Evolutionary conservation across 2,888 invertebrate genomes (phyloP).

Genomic region (Lucinisca nassula): DNA sequence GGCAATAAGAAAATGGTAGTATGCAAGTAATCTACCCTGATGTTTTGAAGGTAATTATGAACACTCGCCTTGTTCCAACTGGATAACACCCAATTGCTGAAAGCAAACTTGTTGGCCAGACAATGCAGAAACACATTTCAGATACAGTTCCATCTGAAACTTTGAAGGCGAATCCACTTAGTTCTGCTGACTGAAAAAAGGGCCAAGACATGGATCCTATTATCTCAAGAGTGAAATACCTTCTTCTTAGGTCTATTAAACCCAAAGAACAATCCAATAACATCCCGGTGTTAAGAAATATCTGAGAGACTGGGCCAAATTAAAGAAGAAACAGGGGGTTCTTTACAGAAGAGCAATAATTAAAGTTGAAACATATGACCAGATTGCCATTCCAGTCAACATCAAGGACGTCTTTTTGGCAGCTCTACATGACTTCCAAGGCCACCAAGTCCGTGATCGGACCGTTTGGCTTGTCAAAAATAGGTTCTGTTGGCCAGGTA

Average conservation of each 20-base stretch:
- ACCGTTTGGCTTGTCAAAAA: not conserved
- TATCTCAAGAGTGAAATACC: not conserved
- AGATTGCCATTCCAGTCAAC: not conserved
- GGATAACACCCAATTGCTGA: not conserved
- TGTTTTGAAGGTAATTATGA: not conserved
- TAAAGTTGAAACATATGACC: not conserved
- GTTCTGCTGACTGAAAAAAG: not conserved
- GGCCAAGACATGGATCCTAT: not conserved
- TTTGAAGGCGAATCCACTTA: not conserved
- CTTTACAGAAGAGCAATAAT: not conserved
- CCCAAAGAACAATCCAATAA: not conserved
- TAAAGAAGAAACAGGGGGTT: not conserved
- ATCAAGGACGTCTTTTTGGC: not conserved
- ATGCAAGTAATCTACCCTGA: not conserved
- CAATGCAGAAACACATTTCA: not conserved
- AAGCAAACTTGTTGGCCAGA: not conserved
- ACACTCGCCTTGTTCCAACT: not conserved
- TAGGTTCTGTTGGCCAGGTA: no score
- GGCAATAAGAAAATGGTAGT: no score
- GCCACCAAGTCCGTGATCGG: not conserved
- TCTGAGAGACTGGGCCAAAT: not conserved
- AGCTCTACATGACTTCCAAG: not conserved
- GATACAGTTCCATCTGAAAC: not conserved
- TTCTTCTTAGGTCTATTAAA: not conserved
- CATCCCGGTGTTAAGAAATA: not conserved